A percentile compares a stretch with the other conserved stretches of the same genome.
Conservation (phyloP, 2,888 invertebrate genomes). For the Cantharis rustica region DNA sequence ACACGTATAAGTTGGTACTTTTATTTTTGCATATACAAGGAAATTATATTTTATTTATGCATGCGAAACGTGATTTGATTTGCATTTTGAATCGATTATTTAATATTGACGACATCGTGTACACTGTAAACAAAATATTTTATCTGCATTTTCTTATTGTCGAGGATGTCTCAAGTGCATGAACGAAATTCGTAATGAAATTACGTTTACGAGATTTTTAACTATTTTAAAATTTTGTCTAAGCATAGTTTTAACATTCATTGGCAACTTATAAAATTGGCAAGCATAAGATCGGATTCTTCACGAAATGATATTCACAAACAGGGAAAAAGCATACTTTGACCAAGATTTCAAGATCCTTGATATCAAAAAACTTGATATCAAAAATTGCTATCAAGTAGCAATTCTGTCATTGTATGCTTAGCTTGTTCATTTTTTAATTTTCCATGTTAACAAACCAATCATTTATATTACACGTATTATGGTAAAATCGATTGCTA, state of each 20-base stretch:
- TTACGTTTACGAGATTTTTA: not conserved
- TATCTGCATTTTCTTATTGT: not conserved
- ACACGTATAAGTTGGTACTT: not conserved
- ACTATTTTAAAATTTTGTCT: not conserved
- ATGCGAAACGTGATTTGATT: not conserved
- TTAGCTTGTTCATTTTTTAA: too few species aligned
- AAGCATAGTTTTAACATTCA: not conserved
- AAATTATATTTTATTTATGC: not conserved
- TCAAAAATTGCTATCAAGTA: too few species aligned
- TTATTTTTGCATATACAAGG: not conserved
- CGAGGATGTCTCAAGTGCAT: not conserved
- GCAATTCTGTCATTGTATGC: too few species aligned
- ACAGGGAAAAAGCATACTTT: too few species aligned
- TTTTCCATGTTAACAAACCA: too few species aligned
- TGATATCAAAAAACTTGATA: too few species aligned
- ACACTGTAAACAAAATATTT: not conserved
- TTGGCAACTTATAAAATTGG: not conserved
- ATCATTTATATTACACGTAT: too few species aligned
- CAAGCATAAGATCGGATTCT: too few species aligned
- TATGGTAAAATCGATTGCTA: not conserved
- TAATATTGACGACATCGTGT: not conserved
- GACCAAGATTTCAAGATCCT: too few species aligned
- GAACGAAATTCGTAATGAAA: not conserved
- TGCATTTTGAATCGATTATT: not conserved
- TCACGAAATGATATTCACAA: too few species aligned